Evolutionary conservation across 2,113 vertebrate species (phyloP), one percentile per base, ranked within the genome.

Genomic region (Poeciliopsis retropinna): DNA sequence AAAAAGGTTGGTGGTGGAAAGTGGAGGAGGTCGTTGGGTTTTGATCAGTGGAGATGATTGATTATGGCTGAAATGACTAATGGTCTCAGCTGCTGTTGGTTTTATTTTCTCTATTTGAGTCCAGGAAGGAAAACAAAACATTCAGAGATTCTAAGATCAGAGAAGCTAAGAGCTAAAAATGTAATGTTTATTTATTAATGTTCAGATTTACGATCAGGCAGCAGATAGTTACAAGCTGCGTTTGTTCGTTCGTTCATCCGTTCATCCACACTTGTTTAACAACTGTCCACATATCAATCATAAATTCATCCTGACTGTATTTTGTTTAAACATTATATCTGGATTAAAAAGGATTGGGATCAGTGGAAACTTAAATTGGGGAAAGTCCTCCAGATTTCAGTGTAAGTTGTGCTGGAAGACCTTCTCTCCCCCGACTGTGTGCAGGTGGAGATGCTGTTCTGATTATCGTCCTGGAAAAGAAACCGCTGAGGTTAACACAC

Each of bases 1-100:
- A 97, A 84, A 98, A 97, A 96, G 97, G 97, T 97, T 94, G 78
- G 25, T 41, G 19, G 19, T 57, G 51, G 41, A 13, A n/a, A 7
- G 17, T 25, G 19, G 7, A 37, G 37, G 39, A 66, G 2, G 2
- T 27, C 41, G 5, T 37, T 15, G 62, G 19, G 44, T 25, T n/a
- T 54, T 54, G 19, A 8, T 57, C 22, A n/a, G 5, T 9, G 25
- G 51, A 11, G 8, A 57, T 25, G 17, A 57, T n/a, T 57, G 2
- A 54, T 47, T 6, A 17, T 57, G 51, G 7, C 25, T 47, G 44
- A 57, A n/a, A n/a, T 57, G 7, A 25, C 51, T 11, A 37, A 57
- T 25, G 51, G 25, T 9, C 25, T n/a, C 7, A 57, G 22, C 22
- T 57, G 25, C 22, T 54, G 3, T 25, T 57, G 51, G 22, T 57